phyloP scores from a whole-genome alignment of 2,888 invertebrate genomes.

The Agonopterix subpropinquella region DNA sequence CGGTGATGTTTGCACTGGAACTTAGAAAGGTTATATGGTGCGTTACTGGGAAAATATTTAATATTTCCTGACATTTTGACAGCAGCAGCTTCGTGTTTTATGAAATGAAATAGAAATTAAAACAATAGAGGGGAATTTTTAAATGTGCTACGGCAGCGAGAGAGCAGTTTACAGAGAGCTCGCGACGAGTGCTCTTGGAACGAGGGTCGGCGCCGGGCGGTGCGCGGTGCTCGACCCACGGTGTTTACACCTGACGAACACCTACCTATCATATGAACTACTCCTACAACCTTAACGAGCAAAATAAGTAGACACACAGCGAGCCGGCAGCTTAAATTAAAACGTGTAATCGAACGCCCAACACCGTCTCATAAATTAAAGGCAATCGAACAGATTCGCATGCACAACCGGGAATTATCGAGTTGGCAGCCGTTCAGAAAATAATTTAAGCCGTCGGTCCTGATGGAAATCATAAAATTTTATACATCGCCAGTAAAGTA shows the following conservation, averaged over 20 bases:
- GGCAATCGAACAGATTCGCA: constrained; percentile 43
- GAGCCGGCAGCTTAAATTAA: constrained; percentile 19
- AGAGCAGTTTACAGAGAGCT: constrained; percentile 59
- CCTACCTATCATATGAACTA: constrained; percentile 24
- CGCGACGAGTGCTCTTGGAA: constrained; percentile 44
- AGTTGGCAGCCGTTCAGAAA: constrained; percentile 64
- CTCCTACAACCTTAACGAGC: constrained; percentile 1
- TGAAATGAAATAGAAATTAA: constrained; percentile 25
- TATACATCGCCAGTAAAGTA: constrained; percentile 63
- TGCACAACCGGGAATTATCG: constrained; percentile 48
- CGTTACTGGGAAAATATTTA: constrained; percentile 28
- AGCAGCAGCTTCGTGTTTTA: constrained; percentile 12
- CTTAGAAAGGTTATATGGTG: constrained; percentile 38
- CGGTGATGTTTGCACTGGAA: constrained; percentile 51
- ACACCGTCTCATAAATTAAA: constrained; percentile 46
- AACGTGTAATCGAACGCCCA: constrained; percentile 30
- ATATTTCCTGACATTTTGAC: constrained; percentile 24
- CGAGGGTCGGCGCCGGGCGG: constrained; percentile 44
- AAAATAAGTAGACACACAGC: constrained; percentile 10
- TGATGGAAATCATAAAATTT: constrained; percentile 67
- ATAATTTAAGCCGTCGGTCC: constrained; percentile 51
- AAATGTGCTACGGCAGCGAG: constrained; percentile 50
- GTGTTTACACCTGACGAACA: constrained; percentile 53
- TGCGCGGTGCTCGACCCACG: constrained; percentile 39
- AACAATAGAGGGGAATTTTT: constrained; percentile 42